Evolutionary conservation across 2,888 invertebrate species (phyloP), one percentile per base, ranked within the genome.

Genomic region (Drosophila anomalipes): DNA sequence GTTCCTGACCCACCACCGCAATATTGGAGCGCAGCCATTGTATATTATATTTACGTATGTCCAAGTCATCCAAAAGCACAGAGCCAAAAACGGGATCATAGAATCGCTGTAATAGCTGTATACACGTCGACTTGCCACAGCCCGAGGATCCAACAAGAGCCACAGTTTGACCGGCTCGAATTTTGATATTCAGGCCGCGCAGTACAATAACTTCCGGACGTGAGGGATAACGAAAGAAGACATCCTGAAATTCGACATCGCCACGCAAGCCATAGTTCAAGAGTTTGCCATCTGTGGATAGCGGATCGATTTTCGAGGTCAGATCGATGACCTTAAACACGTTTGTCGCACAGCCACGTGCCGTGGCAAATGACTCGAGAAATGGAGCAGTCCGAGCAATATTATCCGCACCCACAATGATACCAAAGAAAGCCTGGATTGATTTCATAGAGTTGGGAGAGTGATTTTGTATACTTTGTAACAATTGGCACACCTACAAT

Each of bases 1-100:
- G 98, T 82, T 98, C 98, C 92, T 98, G 98, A 0, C 97, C 97
- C 19, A 98, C 98, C 7, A 98, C 95, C 0, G 97, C 97, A 74
- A 98, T 96, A 90, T 97, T 96, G 37, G 95, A 95, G 62, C 98
- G 94, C 32, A 97, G 92, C 95, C 97, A 96, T 33, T 95, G 94
- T 32, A 92, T 95, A 91, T 97, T 97, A 75, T 97, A 93, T 69
- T 95, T 94, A 35, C 95, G 94, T 60, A 97, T 94, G 89, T 97
- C 95, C 67, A 95, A 91, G 0, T 95, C 95, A 57, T 96, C 96
- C 4, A 96, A 93, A 1, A 93, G 83, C 4, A 96, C 95, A 71
- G 93, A 81, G 0, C 95, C 95, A 9, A 92, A 84, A 1, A 92
- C 84, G 0, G 96, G 96, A 93, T 97, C 97, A 88, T 97, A 97